phyloP scores from a whole-genome alignment of 2,888 invertebrate species.

The Drosophila formosana region DNA sequence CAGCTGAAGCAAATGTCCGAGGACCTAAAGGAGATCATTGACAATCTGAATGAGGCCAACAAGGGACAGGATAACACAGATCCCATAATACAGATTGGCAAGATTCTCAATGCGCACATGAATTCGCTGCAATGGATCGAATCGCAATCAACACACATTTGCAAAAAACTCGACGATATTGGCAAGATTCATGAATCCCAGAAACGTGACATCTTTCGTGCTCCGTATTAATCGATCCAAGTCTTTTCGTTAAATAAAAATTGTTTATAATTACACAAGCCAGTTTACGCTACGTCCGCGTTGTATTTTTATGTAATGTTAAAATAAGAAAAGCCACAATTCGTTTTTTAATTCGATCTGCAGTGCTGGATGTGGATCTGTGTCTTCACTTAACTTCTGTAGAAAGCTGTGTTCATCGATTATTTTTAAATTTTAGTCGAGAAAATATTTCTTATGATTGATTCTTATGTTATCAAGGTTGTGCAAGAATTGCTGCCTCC shows the following conservation, averaged over 20 bases:
- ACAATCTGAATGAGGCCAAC: conserved; percentile 95
- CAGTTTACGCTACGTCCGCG: no score
- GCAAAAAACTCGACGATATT: conserved; percentile 92
- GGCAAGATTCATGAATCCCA: conserved; percentile 92
- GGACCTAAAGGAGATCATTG: conserved; percentile 97
- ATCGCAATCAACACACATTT: conserved; percentile 91
- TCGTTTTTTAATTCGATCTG: no score
- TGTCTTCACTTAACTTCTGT: no score
- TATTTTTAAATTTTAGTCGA: no score
- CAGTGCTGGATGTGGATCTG: no score
- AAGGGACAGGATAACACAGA: conserved; percentile 93
- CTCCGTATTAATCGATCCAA: conserved; percentile 85
- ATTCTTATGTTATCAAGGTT: no score
- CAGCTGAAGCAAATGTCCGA: conserved; percentile 97
- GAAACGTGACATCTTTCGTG: conserved; percentile 90
- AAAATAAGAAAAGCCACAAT: no score
- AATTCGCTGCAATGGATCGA: conserved; percentile 98
- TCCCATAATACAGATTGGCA: conserved; percentile 96
- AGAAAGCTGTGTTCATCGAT: no score
- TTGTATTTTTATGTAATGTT: no score
- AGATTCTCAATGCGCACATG: conserved; percentile 98
- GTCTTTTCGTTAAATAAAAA: conserved; percentile 5
- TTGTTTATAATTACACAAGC: conserved; percentile 2
- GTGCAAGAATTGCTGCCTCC: no score
- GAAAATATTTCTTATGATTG: no score